Evolutionary conservation across 2,797 vertebrate species (phyloP), one percentile per base, ranked within the genome.

Genomic region (Melanogrammus aeglefinus): DNA sequence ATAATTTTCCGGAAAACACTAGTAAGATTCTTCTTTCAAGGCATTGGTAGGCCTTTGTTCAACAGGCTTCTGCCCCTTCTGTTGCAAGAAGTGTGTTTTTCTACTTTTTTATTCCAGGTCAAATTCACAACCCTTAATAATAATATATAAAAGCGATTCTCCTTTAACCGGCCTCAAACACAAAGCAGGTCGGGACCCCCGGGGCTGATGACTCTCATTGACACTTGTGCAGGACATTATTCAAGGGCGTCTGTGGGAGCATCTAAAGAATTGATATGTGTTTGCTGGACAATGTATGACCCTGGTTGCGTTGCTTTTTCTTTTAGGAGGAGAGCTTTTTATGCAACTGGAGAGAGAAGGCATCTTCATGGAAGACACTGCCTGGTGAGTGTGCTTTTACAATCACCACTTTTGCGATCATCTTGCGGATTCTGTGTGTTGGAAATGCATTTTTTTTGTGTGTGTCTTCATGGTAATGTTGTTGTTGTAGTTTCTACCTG

Each of bases 281-380:
- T 10, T 27, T 13, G 63, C 63, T 10, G 29, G 24, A 27, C 24
- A 27, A 27, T 12, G 63, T 69, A 13, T 69, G 63, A 69, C 63
- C 7, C 24, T 7, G 57, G 18, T 27, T 27, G 63, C 24, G 8
- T 69, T 69, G 57, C 21, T n/a, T 1, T 82, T 44, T 84, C 82
- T 63, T 84, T 70, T 88, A 99, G 98, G 98, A 91, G 98, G 98
- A 93, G 98, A 99, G 93, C 96, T 99, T 76, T 99, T 99, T 94
- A 99, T 99, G 98, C 98, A 99, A 94, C 94, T 99, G 91, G 98
- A 99, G 89, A 95, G 97, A 91, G 98, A 99, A 86, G 98, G 97
- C 84, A 99, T 99, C 94, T 99, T 99, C 93, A 99, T 99, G 98
- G 98, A 99, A 90, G 98, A 99, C 93, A 99, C 98, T 21, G 98